Evolutionary conservation across 2,113 vertebrate species (phyloP), one percentile per base, ranked within the genome.

Genomic region (Carassius carassius): DNA sequence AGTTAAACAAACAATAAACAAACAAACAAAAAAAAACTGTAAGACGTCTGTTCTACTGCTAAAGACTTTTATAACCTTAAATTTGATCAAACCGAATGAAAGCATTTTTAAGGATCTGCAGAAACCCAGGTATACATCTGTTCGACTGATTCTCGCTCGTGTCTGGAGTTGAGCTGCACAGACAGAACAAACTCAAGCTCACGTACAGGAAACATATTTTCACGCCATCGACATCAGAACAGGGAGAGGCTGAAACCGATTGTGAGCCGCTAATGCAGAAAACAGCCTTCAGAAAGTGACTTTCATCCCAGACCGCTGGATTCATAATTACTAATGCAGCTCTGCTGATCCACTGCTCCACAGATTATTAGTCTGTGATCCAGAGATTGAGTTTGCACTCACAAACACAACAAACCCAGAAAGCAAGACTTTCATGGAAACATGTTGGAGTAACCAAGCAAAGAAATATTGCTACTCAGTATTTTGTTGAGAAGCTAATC

Each of bases 321-420:
- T 62, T 0, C 32, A 84, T 89, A 91, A 92, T 92, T 89, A 88
- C 85, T 89, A 89, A 88, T 29, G 37, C 90, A 92, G 90, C 88
- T 16, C 41, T 10, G 13, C n/a, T 74, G 11, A 54, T 37, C 35
- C 32, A 4, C 32, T 35, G 32, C 32, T 35, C 32, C 10, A 21
- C 6, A 37, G 35, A 75, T 56, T 49, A 25, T 75, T 75, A 49
- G 41, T 49, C 44, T 75, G 12, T 49, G 5, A 74, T 49, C 47
- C 56, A 44, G 51, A 54, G 47, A 8, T 69, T 35, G 7, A 35
- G 32, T 19, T 69, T 69, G 32, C 65, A 10, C 16, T 69, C 32
- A 37, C 65, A 69, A 69, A 69, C 65, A 69, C 35, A 69, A 37
- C 3, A 69, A 69, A 69, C 65, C 17, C 0, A 69, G 25, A 14